Evolutionary conservation across 2,797 vertebrate genomes (phyloP).

Genomic region (Phoebastria nigripes): DNA sequence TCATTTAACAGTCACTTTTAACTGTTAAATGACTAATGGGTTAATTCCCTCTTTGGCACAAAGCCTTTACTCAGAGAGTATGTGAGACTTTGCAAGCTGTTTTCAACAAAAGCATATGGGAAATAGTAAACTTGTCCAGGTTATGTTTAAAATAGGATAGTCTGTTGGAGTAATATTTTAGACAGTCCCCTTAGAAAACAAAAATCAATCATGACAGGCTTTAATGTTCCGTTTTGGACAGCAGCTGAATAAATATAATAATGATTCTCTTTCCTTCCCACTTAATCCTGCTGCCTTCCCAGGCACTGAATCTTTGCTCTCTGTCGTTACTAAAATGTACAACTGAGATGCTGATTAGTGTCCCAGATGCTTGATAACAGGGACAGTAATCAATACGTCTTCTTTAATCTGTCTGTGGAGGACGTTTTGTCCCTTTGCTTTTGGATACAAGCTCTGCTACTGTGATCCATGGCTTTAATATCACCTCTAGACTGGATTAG

Average conservation of each 20-base stretch:
- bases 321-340: not conserved
- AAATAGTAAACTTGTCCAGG: constrained; percentile 32
- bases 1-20: not conserved
- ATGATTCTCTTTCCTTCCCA: not conserved
- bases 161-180: not conserved
- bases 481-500: not conserved
- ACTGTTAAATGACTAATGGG: constrained; percentile 34
- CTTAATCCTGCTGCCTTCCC: not conserved
- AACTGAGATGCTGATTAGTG: not conserved
- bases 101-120: constrained; percentile 22
- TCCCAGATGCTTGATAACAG: not conserved
- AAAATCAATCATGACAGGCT: not conserved
- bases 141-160: constrained; percentile 19
- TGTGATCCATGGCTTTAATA: not conserved
- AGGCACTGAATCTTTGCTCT: not conserved
- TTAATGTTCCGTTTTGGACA: not conserved
- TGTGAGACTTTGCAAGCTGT: constrained; percentile 18
- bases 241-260: not conserved
- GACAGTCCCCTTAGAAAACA: not conserved
- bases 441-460: not conserved
- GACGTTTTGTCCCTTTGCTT: not conserved
- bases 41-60: constrained; percentile 31
- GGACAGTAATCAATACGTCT: not conserved
- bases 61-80: not conserved
- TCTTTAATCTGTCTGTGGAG: not conserved